Conservation (phyloP, 1,140 invertebrate species). For the Coptotermes formosanus region DNA sequence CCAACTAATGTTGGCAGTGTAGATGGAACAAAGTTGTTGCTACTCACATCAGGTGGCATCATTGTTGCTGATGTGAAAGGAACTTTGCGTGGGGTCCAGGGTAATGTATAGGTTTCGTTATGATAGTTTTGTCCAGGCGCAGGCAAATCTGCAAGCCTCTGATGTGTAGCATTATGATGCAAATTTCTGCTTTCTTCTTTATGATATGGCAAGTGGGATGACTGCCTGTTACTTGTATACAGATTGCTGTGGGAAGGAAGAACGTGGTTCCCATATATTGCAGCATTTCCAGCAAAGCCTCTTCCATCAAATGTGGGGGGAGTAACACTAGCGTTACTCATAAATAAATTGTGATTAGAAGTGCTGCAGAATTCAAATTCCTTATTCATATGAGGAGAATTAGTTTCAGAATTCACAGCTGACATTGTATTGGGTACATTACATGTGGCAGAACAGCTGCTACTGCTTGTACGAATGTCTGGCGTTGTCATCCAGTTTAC, state of each 20-base stretch:
- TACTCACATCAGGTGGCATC: constrained; percentile 16
- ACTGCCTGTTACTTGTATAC: background rate
- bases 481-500: constrained; percentile 65
- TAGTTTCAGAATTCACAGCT: background rate
- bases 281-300: background rate
- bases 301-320: background rate
- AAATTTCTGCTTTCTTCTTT: constrained; percentile 1
- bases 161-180: background rate
- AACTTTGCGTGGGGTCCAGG: constrained; percentile 27
- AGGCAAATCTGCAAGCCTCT: background rate
- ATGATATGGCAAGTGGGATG: background rate
- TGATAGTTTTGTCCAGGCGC: constrained; percentile 17
- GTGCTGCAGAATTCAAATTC: background rate
- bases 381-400: background rate
- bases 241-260: background rate
- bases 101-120: constrained; percentile 25
- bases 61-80: constrained; percentile 21
- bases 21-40: constrained; percentile 46
- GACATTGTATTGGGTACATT: background rate
- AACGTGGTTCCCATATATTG: background rate
- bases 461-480: constrained; percentile 45
- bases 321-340: background rate
- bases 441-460: background rate
- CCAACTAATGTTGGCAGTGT: constrained; percentile 58
- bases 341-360: background rate